Conservation (phyloP, 1,140 invertebrate species). For the Idris sp. region DNA sequence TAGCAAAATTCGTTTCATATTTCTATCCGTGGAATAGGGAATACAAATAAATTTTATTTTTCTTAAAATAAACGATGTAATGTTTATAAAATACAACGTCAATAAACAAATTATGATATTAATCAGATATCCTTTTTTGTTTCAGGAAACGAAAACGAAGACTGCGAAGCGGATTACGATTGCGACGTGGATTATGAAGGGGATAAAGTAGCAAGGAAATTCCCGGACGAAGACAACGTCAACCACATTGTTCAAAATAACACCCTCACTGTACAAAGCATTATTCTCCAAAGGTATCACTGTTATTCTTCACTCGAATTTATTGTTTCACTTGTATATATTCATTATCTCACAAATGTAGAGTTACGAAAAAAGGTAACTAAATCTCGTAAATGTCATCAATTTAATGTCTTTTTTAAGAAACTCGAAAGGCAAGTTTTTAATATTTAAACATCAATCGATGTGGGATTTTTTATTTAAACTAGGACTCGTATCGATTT, state of each 20-base stretch:
- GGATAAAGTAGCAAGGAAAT: conserved; percentile 74
- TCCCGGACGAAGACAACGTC: conserved; percentile 75
- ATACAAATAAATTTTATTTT: too few species aligned
- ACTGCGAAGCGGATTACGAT: conserved; percentile 78
- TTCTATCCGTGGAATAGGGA: too few species aligned
- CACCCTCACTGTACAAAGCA: conserved; percentile 84
- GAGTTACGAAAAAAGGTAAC: too few species aligned
- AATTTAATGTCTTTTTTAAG: conserved; percentile 19
- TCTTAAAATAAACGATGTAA: too few species aligned
- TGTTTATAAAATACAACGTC: too few species aligned
- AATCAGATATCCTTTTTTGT: conserved; percentile 36
- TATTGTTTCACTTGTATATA: neutral
- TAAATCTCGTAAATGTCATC: too few species aligned
- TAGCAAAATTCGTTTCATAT: too few species aligned
- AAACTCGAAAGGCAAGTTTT: conserved; percentile 11
- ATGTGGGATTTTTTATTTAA: conserved; percentile 25
- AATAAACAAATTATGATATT: too few species aligned
- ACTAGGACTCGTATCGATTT: conserved; percentile 29
- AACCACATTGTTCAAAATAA: conserved; percentile 77
- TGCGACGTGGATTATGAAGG: conserved; percentile 75
- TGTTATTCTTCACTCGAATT: neutral
- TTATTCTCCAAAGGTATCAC: conserved; percentile 84
- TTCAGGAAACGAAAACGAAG: conserved; percentile 77
- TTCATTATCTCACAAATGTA: neutral
- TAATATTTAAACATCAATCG: conserved; percentile 39